Percentiles rank a stretch among this genome's conserved stretches.
Evolutionary conservation across 1,140 invertebrate genomes (phyloP).

Genomic region (Pantala flavescens): DNA sequence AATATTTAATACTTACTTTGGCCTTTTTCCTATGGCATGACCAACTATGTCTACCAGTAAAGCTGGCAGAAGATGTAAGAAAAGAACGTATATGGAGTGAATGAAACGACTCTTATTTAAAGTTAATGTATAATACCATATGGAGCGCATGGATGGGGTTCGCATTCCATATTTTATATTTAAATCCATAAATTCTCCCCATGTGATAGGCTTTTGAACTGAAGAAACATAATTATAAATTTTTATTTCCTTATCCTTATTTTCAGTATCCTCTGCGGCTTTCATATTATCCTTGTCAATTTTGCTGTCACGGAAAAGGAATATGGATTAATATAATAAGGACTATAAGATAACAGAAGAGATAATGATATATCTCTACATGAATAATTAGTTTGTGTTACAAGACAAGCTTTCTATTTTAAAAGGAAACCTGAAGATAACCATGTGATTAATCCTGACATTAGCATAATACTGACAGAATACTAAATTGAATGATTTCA

Average conservation of each 20-base stretch:
- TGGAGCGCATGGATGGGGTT: constrained; percentile 41
- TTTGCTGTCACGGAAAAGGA: background rate
- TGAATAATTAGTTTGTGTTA: too few relatives aligned
- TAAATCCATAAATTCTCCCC: constrained; percentile 45
- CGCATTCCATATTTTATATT: constrained; percentile 38
- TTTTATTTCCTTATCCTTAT: constrained; percentile 36
- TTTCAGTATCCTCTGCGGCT: background rate
- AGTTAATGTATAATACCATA: constrained; percentile 45
- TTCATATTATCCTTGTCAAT: background rate
- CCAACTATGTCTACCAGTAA: constrained; percentile 12
- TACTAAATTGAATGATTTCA: too few relatives aligned
- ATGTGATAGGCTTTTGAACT: constrained; percentile 52
- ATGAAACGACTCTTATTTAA: constrained; percentile 36
- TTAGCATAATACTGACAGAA: too few relatives aligned
- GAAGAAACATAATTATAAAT: constrained; percentile 65
- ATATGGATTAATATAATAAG: too few relatives aligned
- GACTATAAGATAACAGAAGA: too few relatives aligned
- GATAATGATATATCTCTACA: too few relatives aligned
- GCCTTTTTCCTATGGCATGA: constrained; percentile 25
- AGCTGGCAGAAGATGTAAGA: constrained; percentile 37
- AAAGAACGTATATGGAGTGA: constrained; percentile 36
- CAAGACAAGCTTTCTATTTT: too few relatives aligned
- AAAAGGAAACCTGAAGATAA: too few relatives aligned
- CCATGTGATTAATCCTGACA: too few relatives aligned
- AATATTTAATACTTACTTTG: constrained; percentile 29